These are phyloP conservation scores for Polylopha cassiicola DNA, from an alignment of 2,888 invertebrate species.

Conservation along the genomic window DNA sequence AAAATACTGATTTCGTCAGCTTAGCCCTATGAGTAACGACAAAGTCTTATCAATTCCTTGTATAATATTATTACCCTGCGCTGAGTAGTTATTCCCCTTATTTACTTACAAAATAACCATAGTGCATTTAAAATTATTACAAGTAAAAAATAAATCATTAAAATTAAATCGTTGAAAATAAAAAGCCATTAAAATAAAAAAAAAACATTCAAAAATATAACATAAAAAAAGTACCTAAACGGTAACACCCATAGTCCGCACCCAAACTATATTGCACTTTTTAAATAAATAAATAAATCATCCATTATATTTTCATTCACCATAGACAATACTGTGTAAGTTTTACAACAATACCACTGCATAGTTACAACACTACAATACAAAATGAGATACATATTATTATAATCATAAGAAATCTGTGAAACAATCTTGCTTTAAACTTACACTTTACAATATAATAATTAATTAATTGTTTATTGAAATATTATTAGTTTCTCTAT, in stretches of 20 bases:
- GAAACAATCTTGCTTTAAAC: no score
- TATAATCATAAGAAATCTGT: neutral
- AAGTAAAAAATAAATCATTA: slow-evolving; percentile 1
- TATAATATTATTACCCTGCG: slow-evolving; percentile 17
- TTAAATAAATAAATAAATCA: slow-evolving; percentile 30
- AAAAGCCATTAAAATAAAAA: slow-evolving; percentile 2
- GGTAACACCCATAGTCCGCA: no score
- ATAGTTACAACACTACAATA: slow-evolving; percentile 32
- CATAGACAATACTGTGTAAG: slow-evolving; percentile 12
- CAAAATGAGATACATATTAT: slow-evolving; percentile 34
- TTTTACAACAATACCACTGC: slow-evolving; percentile 32
- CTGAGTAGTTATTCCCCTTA: slow-evolving; percentile 8
- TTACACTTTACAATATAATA: no score
- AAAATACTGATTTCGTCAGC: slow-evolving; percentile 8
- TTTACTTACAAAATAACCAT: slow-evolving; percentile 17
- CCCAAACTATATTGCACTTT: neutral
- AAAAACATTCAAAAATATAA: no score
- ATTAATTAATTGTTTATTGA: no score
- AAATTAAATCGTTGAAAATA: neutral
- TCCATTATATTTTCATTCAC: slow-evolving; percentile 9
- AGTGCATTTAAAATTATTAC: slow-evolving; percentile 4
- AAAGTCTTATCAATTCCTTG: slow-evolving; percentile 19
- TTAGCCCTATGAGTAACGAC: neutral
- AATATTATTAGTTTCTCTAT: no score
- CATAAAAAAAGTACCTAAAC: no score